Evolutionary conservation across 2,888 invertebrate genomes (phyloP).

Genomic region (Epistrophella euchroma): DNA sequence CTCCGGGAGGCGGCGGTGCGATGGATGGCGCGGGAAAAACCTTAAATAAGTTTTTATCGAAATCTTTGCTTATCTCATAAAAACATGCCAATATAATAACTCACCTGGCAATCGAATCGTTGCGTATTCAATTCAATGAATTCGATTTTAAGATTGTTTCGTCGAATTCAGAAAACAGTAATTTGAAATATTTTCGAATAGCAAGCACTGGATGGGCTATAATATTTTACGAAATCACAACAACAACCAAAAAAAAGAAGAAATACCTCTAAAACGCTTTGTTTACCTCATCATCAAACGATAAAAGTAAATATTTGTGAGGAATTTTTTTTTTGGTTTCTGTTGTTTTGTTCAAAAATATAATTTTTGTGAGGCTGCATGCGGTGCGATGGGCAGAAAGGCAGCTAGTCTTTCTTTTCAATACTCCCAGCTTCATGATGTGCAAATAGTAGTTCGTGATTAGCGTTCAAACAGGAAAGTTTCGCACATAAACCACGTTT

Average conservation of each 20-base stretch:
- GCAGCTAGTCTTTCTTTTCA: constrained; percentile 35
- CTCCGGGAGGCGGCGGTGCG: no score
- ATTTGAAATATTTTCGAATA: not conserved
- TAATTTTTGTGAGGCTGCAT: constrained; percentile 17
- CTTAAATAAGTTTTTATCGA: not conserved
- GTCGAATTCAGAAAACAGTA: constrained; percentile 42
- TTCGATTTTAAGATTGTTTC: constrained; percentile 31
- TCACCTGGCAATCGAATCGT: constrained; percentile 43
- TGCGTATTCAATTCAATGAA: constrained; percentile 37
- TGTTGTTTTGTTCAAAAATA: constrained; percentile 45
- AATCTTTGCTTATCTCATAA: not conserved
- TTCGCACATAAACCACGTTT: constrained; percentile 16
- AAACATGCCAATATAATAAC: constrained; percentile 47
- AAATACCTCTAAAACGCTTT: constrained; percentile 40
- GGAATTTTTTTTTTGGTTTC: constrained; percentile 35
- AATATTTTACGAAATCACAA: constrained; percentile 1
- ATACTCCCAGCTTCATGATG: constrained; percentile 14
- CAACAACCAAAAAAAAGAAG: not conserved
- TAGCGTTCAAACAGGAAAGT: constrained; percentile 41
- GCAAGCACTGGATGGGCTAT: no score
- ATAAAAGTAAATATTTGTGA: constrained; percentile 56
- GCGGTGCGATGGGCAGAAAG: constrained; percentile 3
- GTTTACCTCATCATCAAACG: constrained; percentile 60
- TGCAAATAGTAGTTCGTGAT: constrained; percentile 64
- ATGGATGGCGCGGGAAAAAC: not conserved